Evolutionary conservation across 2,888 invertebrate genomes (phyloP).

Genomic region (Sturmia bella): DNA sequence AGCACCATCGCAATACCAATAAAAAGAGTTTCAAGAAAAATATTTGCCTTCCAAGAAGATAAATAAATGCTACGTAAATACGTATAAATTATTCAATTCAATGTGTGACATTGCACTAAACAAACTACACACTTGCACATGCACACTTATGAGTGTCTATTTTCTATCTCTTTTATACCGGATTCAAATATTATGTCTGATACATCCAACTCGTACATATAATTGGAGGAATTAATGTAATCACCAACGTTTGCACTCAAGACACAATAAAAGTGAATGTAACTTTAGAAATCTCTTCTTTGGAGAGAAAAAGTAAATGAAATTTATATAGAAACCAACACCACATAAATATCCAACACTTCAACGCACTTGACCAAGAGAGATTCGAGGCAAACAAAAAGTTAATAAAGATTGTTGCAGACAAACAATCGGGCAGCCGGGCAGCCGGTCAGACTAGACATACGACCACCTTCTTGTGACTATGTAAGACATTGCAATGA

Average conservation of each 20-base stretch:
- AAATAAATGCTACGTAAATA: too few species aligned
- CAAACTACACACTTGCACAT: too few species aligned
- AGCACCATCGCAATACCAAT: too few species aligned
- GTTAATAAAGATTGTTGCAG: constrained; percentile 31
- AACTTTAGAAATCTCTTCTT: constrained; percentile 25
- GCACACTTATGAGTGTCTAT: too few species aligned
- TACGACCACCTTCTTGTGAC: constrained; percentile 27
- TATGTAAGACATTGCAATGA: constrained; percentile 26
- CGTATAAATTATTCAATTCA: too few species aligned
- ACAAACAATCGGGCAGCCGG: constrained; percentile 4
- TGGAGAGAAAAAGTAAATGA: constrained; percentile 13
- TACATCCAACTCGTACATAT: constrained; percentile 24
- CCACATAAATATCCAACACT: constrained; percentile 11
- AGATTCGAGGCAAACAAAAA: constrained; percentile 15
- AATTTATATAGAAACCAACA: constrained; percentile 1
- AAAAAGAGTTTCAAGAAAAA: too few species aligned
- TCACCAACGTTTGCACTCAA: constrained; percentile 13
- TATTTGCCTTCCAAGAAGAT: too few species aligned
- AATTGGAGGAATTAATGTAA: background rate
- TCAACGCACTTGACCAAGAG: constrained; percentile 47
- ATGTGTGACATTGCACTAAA: too few species aligned
- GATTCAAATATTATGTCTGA: background rate
- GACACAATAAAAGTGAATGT: constrained; percentile 52
- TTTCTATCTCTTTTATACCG: too few species aligned
- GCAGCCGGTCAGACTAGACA: constrained; percentile 1